Base-by-base conservation (phyloP, 2,888 invertebrate species). In the Dascillus cervinus region DNA sequence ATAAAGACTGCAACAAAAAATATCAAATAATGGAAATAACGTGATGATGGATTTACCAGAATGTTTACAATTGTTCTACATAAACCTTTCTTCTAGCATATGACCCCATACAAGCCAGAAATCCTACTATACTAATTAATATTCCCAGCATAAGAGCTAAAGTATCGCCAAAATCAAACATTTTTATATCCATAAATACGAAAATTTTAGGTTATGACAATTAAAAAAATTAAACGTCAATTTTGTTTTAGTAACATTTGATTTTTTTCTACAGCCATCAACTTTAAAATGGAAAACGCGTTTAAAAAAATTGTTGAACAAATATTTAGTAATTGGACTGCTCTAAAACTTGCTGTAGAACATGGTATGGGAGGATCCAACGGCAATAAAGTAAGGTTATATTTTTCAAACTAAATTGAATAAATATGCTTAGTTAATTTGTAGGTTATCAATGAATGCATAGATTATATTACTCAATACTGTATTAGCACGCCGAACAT, bases 281-380 rank as follows among this genome's bases (percentile, higher is more conserved):
- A 11, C 58, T 54, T 32, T 30, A 14, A 1, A 29, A 51, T 56
- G 50, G 53, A 55, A 32, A 69, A 70, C 47, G 64, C 68, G 22
- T 79, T 79, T 53, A 71, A 70, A 41, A 66, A 70, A 34, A 67
- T 78, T 43, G 76, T 82, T 4, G 76, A 80, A 53, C 70, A 74
- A 49, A 70, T 82, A 25, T 73, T 82, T 34, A 79, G 76, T 49
- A 79, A 79, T 53, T 83, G 82, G 82, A 77, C 79, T 10, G 80
- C 77, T 3, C 57, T 83, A 13, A 75, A 75, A 47, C 60, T 82
- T 13, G 81, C 81, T 15, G 81, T 82, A 1, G 80, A 82, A 59
- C 79, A 83, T 72, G 77, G 77, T 44, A 77, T 79, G 77, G 81
- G 77, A 15, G 79, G 80, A 11, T 73, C 75, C 11, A 73, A 77